Percentiles rank a stretch among this genome's conserved stretches.
phyloP scores from a whole-genome alignment of 2,113 vertebrate genomes.

The Dasypus novemcinctus region DNA sequence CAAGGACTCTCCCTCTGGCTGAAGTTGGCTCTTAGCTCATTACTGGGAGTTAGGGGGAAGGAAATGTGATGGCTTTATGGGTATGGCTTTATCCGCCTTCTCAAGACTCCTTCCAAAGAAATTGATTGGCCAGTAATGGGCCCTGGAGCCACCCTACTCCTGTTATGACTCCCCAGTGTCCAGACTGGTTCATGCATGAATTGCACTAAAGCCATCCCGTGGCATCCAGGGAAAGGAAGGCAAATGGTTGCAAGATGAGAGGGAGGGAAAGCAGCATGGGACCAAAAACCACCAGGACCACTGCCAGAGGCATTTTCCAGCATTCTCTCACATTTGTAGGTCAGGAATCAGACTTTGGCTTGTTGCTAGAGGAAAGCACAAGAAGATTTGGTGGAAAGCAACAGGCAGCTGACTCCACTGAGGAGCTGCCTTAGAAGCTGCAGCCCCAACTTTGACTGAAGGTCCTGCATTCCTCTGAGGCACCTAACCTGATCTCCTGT shows the following conservation, averaged over 20 bases:
- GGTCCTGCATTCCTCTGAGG: background rate
- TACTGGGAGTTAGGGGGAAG: background rate
- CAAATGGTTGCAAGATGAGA: background rate
- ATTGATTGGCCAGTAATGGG: background rate
- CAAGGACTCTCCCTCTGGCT: background rate
- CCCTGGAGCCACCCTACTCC: background rate
- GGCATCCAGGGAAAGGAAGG: background rate
- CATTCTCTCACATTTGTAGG: background rate
- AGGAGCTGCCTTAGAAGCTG: constrained; percentile 27
- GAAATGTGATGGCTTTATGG: background rate
- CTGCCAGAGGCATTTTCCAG: background rate
- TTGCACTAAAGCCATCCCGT: constrained; percentile 5
- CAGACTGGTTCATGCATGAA: background rate
- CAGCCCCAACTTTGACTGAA: background rate
- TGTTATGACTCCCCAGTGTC: constrained; percentile 43
- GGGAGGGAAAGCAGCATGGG: background rate
- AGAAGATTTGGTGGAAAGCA: background rate
- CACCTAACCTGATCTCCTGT: background rate
- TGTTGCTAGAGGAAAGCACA: background rate
- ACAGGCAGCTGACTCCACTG: background rate
- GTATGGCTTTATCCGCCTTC: background rate
- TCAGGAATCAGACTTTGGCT: background rate
- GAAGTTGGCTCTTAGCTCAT: constrained; percentile 31
- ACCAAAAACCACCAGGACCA: background rate
- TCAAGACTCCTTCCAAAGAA: constrained; percentile 35